A percentile compares a stretch with the other conserved stretches of the same genome.
phyloP scores from a whole-genome alignment of 2,888 invertebrate genomes.

The Tachystola acroxantha region DNA sequence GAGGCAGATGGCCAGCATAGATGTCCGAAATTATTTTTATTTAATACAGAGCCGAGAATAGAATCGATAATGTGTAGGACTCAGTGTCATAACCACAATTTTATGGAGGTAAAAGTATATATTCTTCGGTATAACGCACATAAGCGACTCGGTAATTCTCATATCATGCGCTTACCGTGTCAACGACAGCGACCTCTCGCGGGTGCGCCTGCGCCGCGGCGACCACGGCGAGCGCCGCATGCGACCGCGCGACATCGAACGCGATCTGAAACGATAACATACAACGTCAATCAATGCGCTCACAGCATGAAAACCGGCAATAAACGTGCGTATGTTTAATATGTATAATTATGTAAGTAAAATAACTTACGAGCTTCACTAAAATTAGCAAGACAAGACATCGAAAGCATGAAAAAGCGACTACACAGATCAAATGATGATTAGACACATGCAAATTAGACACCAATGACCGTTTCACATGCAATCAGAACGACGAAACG shows the following conservation, averaged over 20 bases:
- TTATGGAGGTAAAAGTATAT: too few relatives aligned
- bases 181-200: slow-evolving; percentile 58
- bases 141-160: too few relatives aligned
- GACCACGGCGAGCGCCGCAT: slow-evolving; percentile 68
- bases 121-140: too few relatives aligned
- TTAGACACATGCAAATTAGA: neutral
- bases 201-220: slow-evolving; percentile 58
- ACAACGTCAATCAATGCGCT: slow-evolving; percentile 7
- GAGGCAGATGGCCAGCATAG: too few relatives aligned
- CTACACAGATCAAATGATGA: neutral
- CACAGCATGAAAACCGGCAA: too few relatives aligned
- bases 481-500: neutral
- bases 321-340: too few relatives aligned
- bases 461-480: neutral
- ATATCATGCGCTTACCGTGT: slow-evolving; percentile 60
- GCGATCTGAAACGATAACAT: slow-evolving; percentile 71
- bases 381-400: neutral
- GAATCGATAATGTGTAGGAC: too few relatives aligned
- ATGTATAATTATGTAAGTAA: too few relatives aligned
- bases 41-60: too few relatives aligned
- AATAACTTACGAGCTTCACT: too few relatives aligned
- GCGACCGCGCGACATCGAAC: slow-evolving; percentile 80
- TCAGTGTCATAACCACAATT: too few relatives aligned
- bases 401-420: neutral
- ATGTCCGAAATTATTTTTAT: too few relatives aligned